Percentiles rank a stretch among this genome's conserved stretches.
phyloP scores from a whole-genome alignment of 2,888 invertebrate genomes.

The Drosophila nigricruria region DNA sequence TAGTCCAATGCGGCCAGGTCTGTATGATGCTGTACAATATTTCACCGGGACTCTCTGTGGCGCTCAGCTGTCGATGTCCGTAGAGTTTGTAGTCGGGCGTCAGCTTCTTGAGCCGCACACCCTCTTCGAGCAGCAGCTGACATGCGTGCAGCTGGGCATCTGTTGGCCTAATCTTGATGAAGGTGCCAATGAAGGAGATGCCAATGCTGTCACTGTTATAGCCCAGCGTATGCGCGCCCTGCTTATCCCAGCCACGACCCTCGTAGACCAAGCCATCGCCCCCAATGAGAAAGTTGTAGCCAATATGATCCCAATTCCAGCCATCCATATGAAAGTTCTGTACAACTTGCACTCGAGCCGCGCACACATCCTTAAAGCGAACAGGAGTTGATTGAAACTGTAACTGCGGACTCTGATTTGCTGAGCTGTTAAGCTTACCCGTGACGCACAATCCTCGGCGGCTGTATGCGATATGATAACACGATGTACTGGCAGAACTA shows the following conservation, averaged over 20 bases:
- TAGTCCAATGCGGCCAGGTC: constrained; percentile 88
- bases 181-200: constrained; percentile 91
- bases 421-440: constrained; percentile 82
- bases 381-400: not conserved
- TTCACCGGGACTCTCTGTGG: constrained; percentile 90
- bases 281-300: constrained; percentile 92
- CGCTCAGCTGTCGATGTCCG: constrained; percentile 89
- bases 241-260: constrained; percentile 90
- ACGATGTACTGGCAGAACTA: constrained; percentile 86
- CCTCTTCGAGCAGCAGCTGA: constrained; percentile 87
- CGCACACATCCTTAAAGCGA: constrained; percentile 86
- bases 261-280: constrained; percentile 91
- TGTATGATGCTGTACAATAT: constrained; percentile 88
- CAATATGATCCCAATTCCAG: constrained; percentile 89
- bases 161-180: constrained; percentile 86
- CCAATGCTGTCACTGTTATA: constrained; percentile 89
- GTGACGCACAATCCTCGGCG: constrained; percentile 87
- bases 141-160: constrained; percentile 87
- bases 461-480: constrained; percentile 90
- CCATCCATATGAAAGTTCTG: constrained; percentile 90
- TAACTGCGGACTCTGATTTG: not conserved
- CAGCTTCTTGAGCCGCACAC: constrained; percentile 88
- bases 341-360: constrained; percentile 84
- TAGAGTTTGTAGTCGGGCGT: constrained; percentile 88
- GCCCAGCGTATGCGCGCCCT: constrained; percentile 90